Base-by-base conservation (phyloP, 2,113 vertebrate genomes). In the Alouatta palliata region DNA sequence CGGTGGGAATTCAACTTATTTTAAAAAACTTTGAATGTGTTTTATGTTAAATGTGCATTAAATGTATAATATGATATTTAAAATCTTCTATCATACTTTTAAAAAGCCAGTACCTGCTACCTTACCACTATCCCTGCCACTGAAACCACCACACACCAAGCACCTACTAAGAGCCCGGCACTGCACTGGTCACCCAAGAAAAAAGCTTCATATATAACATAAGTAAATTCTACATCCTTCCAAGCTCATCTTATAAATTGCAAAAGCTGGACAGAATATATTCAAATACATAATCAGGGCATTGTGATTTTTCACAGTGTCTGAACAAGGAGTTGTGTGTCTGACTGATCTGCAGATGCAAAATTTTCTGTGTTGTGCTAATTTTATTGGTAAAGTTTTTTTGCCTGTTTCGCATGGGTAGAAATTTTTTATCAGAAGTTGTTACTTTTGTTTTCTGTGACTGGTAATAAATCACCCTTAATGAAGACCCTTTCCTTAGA, bases 401-500 rank as follows among this genome's bases (percentile, higher is more conserved):
- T 37, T 61, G 37, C 19, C 47, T 83, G 12, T 6, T 93, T 80
- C n/a, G 37, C 6, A 64, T 25, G 52, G 35, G 19, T 35, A 92
- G 61, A 85, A 23, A 47, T 80, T 77, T 61, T 52, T 8, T 61
- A 84, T 64, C 27, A 71, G 13, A 80, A 87, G 58, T n/a, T 77
- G 20, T 43, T 61, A 27, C 40, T 90, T 96, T 75, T 76, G 8
- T 88, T 87, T 84, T 85, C 35, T 40, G 79, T 81, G 54, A 40
- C 61, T n/a, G 43, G 21, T 89, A 91, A 86, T 52, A 94, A 82
- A 47, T 90, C 19, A 70, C 16, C 2, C 49, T 95, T 89, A 85
- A 92, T 68, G 75, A 92, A 90, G 52, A 92, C 25, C 40, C 40
- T 64, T 77, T 86, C 91, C 40, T 87, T 79, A 87, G 58, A 49